These are phyloP conservation scores for Bathybates hornii DNA, from an alignment of 2,113 vertebrate genomes.

Conservation along the genomic window DNA sequence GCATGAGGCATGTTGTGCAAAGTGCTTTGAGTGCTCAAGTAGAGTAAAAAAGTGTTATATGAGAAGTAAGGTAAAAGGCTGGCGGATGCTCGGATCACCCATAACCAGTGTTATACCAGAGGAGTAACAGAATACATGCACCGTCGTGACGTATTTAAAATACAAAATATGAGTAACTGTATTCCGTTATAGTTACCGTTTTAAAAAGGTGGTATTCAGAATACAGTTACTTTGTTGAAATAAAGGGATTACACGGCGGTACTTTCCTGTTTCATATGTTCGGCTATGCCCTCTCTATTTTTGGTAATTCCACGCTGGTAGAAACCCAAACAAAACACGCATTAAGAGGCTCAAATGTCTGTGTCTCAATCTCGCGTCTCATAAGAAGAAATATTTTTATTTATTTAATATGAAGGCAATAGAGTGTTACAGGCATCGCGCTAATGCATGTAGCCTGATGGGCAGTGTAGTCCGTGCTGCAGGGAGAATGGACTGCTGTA, in stretches of 20 bases:
- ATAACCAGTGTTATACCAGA: neutral
- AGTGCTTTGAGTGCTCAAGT: neutral
- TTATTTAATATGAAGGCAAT: neutral
- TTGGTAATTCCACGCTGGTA: accelerated
- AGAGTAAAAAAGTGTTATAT: neutral
- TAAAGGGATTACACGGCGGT: neutral
- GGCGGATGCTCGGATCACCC: neutral
- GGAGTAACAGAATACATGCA: neutral
- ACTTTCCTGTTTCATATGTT: neutral
- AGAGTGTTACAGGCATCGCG: neutral
- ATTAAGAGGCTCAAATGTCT: neutral
- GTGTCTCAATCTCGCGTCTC: accelerated
- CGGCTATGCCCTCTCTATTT: neutral
- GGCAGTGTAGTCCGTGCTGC: neutral
- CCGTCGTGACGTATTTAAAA: neutral
- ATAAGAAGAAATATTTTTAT: neutral
- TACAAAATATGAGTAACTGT: neutral
- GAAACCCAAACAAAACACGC: neutral
- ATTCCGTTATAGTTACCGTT: neutral
- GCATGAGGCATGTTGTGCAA: neutral
- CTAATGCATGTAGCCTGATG: neutral
- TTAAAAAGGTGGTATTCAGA: accelerated
- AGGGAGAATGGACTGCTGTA: accelerated
- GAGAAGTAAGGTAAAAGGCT: neutral
- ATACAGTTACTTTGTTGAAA: neutral